Conservation (phyloP, 2,113 vertebrate genomes). For the Sus scrofa region T2T-Sscrofa CM000820.6:142445001-142445500, state of each 20-base stretch:
- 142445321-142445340: not conserved
- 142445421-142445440: not conserved
- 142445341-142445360: not conserved
- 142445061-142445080: not conserved
- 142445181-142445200: not conserved
- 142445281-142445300: not conserved
- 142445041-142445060: not conserved
- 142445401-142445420: not conserved
- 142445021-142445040: not conserved
- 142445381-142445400: not conserved
- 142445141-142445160: not conserved
- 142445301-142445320: not conserved
- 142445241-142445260: not conserved
- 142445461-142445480: not conserved
- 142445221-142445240: not conserved
- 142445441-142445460: not conserved
- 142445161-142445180: not conserved
- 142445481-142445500: not conserved
- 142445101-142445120: not conserved
- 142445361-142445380: not conserved
- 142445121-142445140: too few relatives aligned
- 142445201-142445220: not conserved
- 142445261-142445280: not conserved
- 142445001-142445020: not conserved
- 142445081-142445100: not conserved